Percentiles rank a stretch among this genome's conserved stretches.
phyloP scores from a whole-genome alignment of 1,140 invertebrate genomes.

The Ceratina calcarata region DNA sequence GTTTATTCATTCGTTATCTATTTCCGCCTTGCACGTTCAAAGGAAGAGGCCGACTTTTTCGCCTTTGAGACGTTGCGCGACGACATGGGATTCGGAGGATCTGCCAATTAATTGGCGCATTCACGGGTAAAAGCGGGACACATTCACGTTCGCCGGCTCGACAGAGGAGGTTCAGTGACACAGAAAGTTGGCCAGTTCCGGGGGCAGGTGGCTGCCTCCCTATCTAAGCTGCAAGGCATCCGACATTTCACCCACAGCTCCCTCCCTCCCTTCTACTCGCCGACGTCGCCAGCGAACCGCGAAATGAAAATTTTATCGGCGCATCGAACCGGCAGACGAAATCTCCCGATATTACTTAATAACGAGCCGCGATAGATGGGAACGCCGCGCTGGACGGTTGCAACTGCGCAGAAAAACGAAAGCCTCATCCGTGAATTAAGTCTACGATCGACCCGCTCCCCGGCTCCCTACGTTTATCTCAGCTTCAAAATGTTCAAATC shows the following conservation, averaged over 20 bases:
- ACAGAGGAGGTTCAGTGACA: constrained; percentile 10
- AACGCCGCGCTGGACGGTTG: constrained; percentile 6
- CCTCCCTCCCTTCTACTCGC: background rate
- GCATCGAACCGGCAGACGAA: constrained; percentile 66
- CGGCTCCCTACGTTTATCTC: background rate
- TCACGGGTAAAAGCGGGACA: constrained; percentile 27
- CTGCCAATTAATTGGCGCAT: constrained; percentile 53
- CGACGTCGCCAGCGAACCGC: constrained; percentile 67
- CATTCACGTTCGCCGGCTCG: background rate
- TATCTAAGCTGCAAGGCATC: constrained; percentile 48
- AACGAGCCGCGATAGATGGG: constrained; percentile 63
- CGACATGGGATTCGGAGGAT: background rate
- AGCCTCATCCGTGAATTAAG: constrained; percentile 31
- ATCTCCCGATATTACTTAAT: constrained; percentile 72
- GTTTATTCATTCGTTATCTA: background rate
- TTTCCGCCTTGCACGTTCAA: background rate
- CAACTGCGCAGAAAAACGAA: constrained; percentile 53
- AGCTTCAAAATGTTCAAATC: too few relatives aligned
- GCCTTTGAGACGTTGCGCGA: background rate
- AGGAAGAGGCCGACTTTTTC: too few relatives aligned
- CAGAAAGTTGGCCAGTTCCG: constrained; percentile 24
- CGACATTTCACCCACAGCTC: constrained; percentile 21
- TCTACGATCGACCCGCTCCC: background rate
- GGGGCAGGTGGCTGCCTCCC: constrained; percentile 17
- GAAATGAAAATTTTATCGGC: constrained; percentile 78